Evolutionary conservation across 2,888 invertebrate genomes (phyloP), one percentile per base, ranked within the genome.

Genomic region (Nysson spinosus): DNA sequence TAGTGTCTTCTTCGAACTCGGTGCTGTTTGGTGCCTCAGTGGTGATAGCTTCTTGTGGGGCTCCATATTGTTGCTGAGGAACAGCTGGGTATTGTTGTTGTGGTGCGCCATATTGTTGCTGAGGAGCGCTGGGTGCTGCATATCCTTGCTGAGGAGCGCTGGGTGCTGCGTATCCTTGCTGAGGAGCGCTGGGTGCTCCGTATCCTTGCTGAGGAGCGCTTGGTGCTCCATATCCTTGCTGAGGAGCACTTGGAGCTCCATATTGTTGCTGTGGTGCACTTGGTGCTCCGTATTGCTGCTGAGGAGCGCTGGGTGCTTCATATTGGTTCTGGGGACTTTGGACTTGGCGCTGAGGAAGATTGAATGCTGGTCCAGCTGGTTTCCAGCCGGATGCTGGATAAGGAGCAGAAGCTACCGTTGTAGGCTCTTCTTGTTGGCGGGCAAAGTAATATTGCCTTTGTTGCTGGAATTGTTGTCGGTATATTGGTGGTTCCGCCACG

Each of bases 381-480:
- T 78, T 85, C 87, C 88, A 89, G 22, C 88, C 88, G 9, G 88
- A 85, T 2, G 88, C 77, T 16, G 78, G 60, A 62, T 89, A 90
- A 2, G 89, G 88, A 4, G 85, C 85, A 0, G 79, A 75, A 5
- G 67, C 79, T 4, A 17, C 51, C 1, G 72, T 40, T 22, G 71
- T 46, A 0, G 66, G 34, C 32, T 81, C 81, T 34, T 83, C 82
- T 28, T 85, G 81, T 17, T 85, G 84, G 12, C 81, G 83, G 1
- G 85, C 85, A n/a, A 86, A 81, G 57, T 79, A 87, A 47, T 82
- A 86, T 49, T 82, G 81, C 47, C 77, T 74, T 52, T 80, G 80
- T 61, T 79, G 82, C 39, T 79, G 78, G n/a, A n/a, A n/a, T n/a
- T n/a, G n/a, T n/a, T n/a, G n/a, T 46, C 85, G 83, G 57, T 82